Evolutionary conservation across 37 sponge, comb jelly and placozoan species (phyloP), one percentile per base, ranked within the genome.

Genomic region (Tethya wilhelma): DNA sequence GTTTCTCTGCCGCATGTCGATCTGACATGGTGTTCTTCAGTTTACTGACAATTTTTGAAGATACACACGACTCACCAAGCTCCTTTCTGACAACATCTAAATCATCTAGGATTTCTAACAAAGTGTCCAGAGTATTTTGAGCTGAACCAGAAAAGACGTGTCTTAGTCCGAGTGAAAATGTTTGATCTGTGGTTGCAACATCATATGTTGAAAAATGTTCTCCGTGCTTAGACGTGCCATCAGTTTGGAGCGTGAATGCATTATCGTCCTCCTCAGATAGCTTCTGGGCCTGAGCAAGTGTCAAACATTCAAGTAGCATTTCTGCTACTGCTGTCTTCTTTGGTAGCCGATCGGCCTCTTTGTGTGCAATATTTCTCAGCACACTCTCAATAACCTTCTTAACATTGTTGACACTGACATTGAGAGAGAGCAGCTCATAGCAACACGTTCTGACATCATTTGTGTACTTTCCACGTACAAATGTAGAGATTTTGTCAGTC

Each of bases 1-100:
- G 23, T 84, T 84, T 84, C 34, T 77, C 72, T 20, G 66, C 86
- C 59, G 44, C 22, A 56, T 79, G 80, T 2, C 74, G 34, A 73
- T 86, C 87, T 30, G 80, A 79, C 86, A 86, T 86, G 6, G 86
- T 86, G 55, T 78, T 79, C 55, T 79, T 79, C 19, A 86, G n/a
- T 11, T 36, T 67, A 12, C 39, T 39, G 4, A 62, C 29, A 62
- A 67, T 67, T 36, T 31, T 37, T 8, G 68, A 8, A 11, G 71
- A 68, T 23, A 40, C 80, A 64, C 40, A 22, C 4, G 14, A 39
- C 29, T 55, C 23, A 37, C 80, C 70, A 20, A 79, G 28, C 7
- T 31, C 57, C 5, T 6, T 67, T 5, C 29, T 4, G 6, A 79
- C 59, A 4, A 25, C 29, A 34, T 79, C 71, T 55, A 79, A 19